Percentiles rank a stretch among this genome's conserved stretches.
These are phyloP conservation scores for Heliconius congener DNA, from an alignment of 1,140 invertebrate genomes.

Conservation along the genomic window DNA sequence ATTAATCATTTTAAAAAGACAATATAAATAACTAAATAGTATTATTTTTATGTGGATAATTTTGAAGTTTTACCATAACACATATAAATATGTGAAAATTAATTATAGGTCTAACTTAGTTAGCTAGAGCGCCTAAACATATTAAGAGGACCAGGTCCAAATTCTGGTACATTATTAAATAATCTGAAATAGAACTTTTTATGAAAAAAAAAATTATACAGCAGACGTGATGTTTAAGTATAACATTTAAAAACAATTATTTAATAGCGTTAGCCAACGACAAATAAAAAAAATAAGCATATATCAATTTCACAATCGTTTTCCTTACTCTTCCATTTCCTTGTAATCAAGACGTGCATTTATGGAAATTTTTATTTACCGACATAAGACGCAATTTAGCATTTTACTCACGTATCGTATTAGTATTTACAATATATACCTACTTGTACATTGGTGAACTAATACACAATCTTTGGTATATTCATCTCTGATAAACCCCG, in stretches of 20 bases:
- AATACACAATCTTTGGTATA: slow-evolving; percentile 62
- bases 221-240: too few relatives aligned
- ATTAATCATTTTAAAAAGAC: background rate
- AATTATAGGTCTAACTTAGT: too few relatives aligned
- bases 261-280: background rate
- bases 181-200: too few relatives aligned
- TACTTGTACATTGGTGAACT: slow-evolving; percentile 64
- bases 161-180: background rate
- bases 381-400: background rate
- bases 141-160: background rate
- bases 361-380: background rate
- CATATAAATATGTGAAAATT: too few relatives aligned
- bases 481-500: slow-evolving; percentile 66
- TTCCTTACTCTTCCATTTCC: background rate
- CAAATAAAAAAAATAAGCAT: background rate
- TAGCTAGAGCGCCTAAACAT: too few relatives aligned
- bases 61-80: too few relatives aligned
- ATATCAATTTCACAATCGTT: background rate
- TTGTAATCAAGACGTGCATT: background rate
- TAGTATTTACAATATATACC: slow-evolving; percentile 28
- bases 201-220: too few relatives aligned
- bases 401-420: background rate
- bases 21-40: background rate
- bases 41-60: too few relatives aligned
- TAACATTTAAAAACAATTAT: too few relatives aligned